Percentiles rank a stretch among this genome's conserved stretches.
phyloP scores from a whole-genome alignment of 2,888 invertebrate genomes.

The Carabus problematicus region DNA sequence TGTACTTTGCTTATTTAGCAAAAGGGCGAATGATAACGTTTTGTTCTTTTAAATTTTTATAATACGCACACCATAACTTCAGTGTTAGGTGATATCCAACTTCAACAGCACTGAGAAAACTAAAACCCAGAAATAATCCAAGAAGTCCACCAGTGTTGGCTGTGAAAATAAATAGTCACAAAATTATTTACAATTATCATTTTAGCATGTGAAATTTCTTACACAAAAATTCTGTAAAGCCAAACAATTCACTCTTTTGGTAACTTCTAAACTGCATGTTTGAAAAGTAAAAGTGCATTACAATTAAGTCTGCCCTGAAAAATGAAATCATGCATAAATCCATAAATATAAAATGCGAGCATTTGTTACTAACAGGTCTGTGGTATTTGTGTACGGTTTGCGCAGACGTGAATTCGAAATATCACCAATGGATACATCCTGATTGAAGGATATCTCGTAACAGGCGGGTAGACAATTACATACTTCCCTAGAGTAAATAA shows the following conservation, averaged over 20 bases:
- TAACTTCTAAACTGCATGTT: constrained; percentile 74
- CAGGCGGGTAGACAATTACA: constrained; percentile 73
- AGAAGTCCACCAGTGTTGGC: constrained; percentile 85
- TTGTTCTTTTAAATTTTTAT: constrained; percentile 22
- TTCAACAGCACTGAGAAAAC: constrained; percentile 80
- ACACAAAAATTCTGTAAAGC: constrained; percentile 84
- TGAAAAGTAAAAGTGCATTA: constrained; percentile 77
- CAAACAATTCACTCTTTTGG: constrained; percentile 80
- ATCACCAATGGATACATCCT: constrained; percentile 64
- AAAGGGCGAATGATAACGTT: constrained; percentile 30
- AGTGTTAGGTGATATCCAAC: constrained; percentile 75
- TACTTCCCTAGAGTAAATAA: constrained; percentile 42
- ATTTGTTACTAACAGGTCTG: constrained; percentile 12
- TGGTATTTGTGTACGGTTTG: constrained; percentile 20
- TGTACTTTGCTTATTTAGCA: constrained; percentile 19
- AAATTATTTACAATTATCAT: not conserved
- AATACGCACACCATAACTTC: constrained; percentile 33
- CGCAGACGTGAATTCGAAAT: constrained; percentile 31
- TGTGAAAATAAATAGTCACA: constrained; percentile 57
- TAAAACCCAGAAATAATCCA: constrained; percentile 85
- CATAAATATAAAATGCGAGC: not conserved
- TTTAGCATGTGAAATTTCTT: constrained; percentile 50
- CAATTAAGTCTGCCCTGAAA: constrained; percentile 71
- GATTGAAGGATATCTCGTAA: constrained; percentile 71
- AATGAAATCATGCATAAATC: not conserved